A percentile compares a stretch with the other conserved stretches of the same genome.
Evolutionary conservation across 2,797 vertebrate species (phyloP).

Genomic region (Argya squamiceps): DNA sequence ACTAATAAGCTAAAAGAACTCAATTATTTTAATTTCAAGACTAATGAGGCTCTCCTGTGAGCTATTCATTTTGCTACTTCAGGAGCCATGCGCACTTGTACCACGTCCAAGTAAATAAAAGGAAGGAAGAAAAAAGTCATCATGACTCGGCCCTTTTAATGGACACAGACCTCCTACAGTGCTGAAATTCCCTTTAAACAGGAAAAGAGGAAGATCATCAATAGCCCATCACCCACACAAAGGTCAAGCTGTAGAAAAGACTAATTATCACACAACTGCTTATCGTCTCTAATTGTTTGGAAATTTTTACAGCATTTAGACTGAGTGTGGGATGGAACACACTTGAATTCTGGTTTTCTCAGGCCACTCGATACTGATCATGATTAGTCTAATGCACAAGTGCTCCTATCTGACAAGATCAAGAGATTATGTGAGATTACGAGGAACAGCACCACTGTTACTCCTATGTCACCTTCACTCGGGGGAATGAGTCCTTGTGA

Average conservation of each 20-base stretch:
- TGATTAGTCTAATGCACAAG: not conserved
- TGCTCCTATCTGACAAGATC: not conserved
- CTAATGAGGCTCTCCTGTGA: constrained; percentile 38
- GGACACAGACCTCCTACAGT: not conserved
- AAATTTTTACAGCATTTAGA: not conserved
- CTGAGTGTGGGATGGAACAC: not conserved
- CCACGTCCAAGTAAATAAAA: constrained; percentile 10
- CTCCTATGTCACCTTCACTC: not conserved
- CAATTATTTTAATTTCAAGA: constrained; percentile 37
- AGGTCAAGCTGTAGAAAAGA: not conserved
- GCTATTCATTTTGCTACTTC: constrained; percentile 12
- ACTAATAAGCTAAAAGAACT: constrained; percentile 55
- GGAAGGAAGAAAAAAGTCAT: not conserved
- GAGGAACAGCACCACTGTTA: not conserved
- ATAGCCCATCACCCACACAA: not conserved
- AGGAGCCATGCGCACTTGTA: not conserved
- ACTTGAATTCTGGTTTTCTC: not conserved
- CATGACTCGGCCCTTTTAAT: not conserved
- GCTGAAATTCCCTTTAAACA: not conserved
- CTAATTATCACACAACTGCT: not conserved
- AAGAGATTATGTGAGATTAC: not conserved
- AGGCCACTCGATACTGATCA: not conserved
- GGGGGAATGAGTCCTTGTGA: not conserved
- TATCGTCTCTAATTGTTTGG: not conserved
- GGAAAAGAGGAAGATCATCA: not conserved